These are phyloP conservation scores for Colius striatus DNA, from an alignment of 2,113 vertebrate species.

Conservation along the genomic window DNA sequence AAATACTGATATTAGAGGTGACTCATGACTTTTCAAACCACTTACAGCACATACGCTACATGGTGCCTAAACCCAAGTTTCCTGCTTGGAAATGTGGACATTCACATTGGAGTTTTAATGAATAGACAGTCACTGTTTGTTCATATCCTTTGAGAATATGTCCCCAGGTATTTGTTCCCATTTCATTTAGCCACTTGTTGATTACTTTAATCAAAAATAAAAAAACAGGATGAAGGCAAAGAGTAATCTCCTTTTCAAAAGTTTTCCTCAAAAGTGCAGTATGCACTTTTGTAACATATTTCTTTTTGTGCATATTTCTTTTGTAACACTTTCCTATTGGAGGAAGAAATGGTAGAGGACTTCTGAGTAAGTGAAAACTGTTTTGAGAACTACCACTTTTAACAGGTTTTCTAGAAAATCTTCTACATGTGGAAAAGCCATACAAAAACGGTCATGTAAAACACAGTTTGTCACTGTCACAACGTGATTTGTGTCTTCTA, in stretches of 20 bases:
- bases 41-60: not conserved
- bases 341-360: not conserved
- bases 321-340: not conserved
- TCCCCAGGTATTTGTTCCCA: not conserved
- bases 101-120: not conserved
- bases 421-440: not conserved
- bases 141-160: not conserved
- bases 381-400: not conserved
- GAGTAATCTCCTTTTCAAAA: not conserved
- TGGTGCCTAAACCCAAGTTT: not conserved
- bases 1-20: not conserved
- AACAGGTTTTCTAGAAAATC: not conserved
- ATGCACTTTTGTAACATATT: too few relatives aligned
- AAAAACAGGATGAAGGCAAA: not conserved
- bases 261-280: not conserved
- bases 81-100: not conserved
- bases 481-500: slow-evolving; percentile 63
- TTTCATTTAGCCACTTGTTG: not conserved
- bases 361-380: not conserved
- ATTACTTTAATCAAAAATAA: not conserved
- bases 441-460: not conserved
- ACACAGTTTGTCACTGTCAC: not conserved
- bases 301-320: not conserved
- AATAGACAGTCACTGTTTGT: not conserved
- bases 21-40: not conserved